phyloP scores from a whole-genome alignment of 1,140 invertebrate genomes.

The Apis laboriosa region DNA sequence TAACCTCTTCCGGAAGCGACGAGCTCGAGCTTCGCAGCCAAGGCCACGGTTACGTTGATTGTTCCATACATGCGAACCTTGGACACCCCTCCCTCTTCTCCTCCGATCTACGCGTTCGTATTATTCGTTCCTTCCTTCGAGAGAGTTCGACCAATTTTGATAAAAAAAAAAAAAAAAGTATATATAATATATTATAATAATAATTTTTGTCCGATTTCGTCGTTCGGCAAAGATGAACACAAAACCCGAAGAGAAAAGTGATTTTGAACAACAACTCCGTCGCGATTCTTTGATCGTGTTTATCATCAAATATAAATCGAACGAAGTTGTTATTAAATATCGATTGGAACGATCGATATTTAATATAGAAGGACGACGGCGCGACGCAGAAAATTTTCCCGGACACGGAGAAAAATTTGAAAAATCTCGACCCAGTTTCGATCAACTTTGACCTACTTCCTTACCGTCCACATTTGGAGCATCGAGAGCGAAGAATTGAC shows the following conservation, averaged over 20 bases:
- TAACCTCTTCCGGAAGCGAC: constrained; percentile 73
- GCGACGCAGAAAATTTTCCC: neutral
- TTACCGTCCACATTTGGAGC: too few species aligned
- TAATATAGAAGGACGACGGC: neutral
- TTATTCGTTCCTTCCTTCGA: neutral
- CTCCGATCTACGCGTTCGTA: neutral
- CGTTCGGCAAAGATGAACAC: too few species aligned
- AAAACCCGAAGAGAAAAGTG: neutral
- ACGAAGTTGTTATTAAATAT: too few species aligned
- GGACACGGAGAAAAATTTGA: neutral
- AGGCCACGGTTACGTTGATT: constrained; percentile 68
- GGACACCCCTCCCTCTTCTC: neutral
- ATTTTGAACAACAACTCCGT: neutral
- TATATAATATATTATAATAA: too few species aligned
- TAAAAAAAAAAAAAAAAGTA: too few species aligned
- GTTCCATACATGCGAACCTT: constrained; percentile 46
- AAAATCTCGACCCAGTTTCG: neutral
- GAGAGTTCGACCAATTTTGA: too few species aligned
- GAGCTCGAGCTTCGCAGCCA: constrained; percentile 59
- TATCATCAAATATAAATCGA: too few species aligned
- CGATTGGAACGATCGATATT: too few species aligned
- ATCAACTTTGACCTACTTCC: constrained; percentile 20
- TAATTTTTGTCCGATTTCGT: too few species aligned
- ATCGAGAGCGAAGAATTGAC: neutral
- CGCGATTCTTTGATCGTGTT: too few species aligned